Percentiles rank a stretch among this genome's conserved stretches.
Conservation (phyloP, 2,797 vertebrate species). For the Parauchenoglanis ngamensis region DNA sequence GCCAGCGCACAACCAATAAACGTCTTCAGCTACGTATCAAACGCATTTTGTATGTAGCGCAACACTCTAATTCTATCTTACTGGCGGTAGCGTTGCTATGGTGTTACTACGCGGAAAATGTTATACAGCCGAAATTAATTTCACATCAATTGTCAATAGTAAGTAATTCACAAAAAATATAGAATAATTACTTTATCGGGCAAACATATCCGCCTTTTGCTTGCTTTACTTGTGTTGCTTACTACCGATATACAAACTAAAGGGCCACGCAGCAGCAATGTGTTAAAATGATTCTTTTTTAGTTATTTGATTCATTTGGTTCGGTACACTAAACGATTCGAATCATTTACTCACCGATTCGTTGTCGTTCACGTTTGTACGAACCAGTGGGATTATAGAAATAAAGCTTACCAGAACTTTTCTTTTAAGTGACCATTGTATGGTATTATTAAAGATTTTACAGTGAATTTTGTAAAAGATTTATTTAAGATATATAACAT, state of each 20-base stretch:
- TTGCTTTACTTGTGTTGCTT: neutral
- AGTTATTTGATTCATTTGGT: neutral
- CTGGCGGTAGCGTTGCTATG: constrained; percentile 34
- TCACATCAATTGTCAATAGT: neutral
- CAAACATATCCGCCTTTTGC: neutral
- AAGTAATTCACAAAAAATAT: neutral
- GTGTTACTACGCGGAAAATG: constrained; percentile 34
- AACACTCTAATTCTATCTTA: neutral
- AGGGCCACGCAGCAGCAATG: neutral
- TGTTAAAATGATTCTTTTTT: neutral
- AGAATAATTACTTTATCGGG: neutral
- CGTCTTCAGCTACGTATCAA: neutral
- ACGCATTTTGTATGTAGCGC: neutral
- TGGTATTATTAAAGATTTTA: neutral
- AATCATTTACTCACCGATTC: neutral
- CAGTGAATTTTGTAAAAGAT: neutral
- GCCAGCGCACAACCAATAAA: constrained; percentile 15
- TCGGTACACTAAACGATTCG: neutral
- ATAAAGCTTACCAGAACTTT: neutral
- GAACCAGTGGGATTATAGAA: neutral
- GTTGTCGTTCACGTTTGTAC: neutral
- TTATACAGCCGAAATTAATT: neutral
- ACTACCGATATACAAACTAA: neutral
- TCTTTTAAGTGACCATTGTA: neutral
- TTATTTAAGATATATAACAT: neutral